Percentiles rank a stretch among this genome's conserved stretches.
These are phyloP conservation scores for Drosophila neocordata DNA, from an alignment of 1,140 invertebrate genomes.

Conservation along the genomic window DNA sequence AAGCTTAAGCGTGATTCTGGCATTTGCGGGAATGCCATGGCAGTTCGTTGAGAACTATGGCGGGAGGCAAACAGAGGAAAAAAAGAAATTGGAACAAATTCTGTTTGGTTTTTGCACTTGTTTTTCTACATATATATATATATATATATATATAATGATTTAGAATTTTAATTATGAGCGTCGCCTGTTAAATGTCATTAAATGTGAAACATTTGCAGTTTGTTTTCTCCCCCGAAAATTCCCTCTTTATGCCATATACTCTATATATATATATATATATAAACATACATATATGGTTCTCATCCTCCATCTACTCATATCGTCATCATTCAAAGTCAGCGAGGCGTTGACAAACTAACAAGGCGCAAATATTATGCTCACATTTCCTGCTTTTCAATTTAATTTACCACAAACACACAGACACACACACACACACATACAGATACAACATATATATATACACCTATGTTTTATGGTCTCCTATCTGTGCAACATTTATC, in stretches of 20 bases:
- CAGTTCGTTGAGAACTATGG: conserved; percentile 1
- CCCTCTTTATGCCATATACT: background rate
- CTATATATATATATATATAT: background rate
- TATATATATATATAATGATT: conserved; percentile 48
- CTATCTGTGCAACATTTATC: conserved; percentile 33
- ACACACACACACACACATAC: conserved; percentile 8
- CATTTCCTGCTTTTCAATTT: conserved; percentile 67
- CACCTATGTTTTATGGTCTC: conserved; percentile 23
- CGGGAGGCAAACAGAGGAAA: conserved; percentile 11
- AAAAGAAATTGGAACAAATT: conserved; percentile 35
- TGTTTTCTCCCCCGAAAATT: too few relatives aligned
- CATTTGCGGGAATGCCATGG: conserved; percentile 32
- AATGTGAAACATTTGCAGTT: conserved; percentile 58
- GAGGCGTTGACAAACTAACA: conserved; percentile 71
- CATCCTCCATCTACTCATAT: conserved; percentile 2
- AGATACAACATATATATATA: background rate
- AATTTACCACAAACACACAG: conserved; percentile 57
- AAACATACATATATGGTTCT: too few relatives aligned
- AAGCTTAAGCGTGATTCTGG: conserved; percentile 78
- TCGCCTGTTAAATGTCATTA: conserved; percentile 73
- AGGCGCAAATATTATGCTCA: conserved; percentile 72
- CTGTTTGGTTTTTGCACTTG: conserved; percentile 21
- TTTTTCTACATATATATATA: background rate
- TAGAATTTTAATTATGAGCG: conserved; percentile 70
- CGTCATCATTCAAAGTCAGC: conserved; percentile 65